Conservation (phyloP, 2,113 vertebrate genomes). For the Xyliphius kryptos region DNA sequence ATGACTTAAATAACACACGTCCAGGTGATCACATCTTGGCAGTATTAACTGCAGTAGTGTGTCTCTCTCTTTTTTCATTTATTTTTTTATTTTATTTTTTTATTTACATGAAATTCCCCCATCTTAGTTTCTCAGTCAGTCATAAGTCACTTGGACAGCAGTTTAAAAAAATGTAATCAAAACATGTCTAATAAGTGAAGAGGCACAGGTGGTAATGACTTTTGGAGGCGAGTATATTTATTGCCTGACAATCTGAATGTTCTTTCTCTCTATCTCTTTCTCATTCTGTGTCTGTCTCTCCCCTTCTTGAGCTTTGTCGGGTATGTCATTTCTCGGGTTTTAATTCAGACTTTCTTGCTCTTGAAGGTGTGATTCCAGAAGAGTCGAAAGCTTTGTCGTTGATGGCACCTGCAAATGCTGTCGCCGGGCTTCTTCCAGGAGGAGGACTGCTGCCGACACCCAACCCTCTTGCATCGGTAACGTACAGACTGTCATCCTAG, state of each 20-base stretch:
- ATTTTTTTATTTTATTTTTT: no score
- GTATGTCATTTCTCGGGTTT: conserved; percentile 54
- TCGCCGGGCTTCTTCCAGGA: conserved; percentile 93
- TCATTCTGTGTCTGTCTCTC: no score
- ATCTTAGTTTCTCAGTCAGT: conserved; percentile 60
- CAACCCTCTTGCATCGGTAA: conserved; percentile 87
- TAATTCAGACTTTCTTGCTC: conserved; percentile 62
- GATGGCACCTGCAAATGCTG: conserved; percentile 95
- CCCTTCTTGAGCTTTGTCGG: conserved; percentile 69
- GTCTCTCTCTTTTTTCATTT: no score
- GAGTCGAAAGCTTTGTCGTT: conserved; percentile 98
- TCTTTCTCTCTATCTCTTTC: no score
- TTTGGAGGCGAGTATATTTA: conserved; percentile 41
- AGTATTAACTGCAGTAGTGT: conserved; percentile 99
- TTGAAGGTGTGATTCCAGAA: conserved; percentile 97
- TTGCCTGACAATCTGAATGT: conserved; percentile 27
- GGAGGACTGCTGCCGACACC: conserved; percentile 95
- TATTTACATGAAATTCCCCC: conserved; percentile 69
- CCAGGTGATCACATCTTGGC: conserved; percentile 99
- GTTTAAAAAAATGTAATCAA: conserved; percentile 54
- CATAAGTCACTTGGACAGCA: conserved; percentile 49
- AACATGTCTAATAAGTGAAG: conserved; percentile 46
- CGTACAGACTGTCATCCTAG: not conserved
- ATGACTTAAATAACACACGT: conserved; percentile 98
- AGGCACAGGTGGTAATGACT: conserved; percentile 26